phyloP scores from a whole-genome alignment of 2,113 vertebrate genomes.

The rabbit (Oryctolagus cuniculus) region DNA sequence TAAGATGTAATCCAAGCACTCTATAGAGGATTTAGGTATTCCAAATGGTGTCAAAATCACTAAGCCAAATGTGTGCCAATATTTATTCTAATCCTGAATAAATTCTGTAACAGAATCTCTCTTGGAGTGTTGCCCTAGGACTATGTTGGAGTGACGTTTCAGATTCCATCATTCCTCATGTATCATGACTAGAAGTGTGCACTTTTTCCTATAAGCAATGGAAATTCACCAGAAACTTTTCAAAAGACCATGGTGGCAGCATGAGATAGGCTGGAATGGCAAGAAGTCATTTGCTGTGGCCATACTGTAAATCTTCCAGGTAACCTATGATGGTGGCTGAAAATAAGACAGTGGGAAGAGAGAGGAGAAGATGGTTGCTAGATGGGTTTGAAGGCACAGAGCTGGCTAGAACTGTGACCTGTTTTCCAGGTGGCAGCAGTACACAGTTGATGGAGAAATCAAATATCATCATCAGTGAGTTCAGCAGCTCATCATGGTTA shows the following conservation, averaged over 20 bases:
- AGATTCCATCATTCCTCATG: neutral
- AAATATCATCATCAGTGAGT: neutral
- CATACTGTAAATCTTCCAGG: neutral
- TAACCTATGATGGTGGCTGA: neutral
- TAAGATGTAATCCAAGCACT: no score
- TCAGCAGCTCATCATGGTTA: neutral
- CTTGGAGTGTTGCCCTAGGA: neutral
- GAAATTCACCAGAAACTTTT: neutral
- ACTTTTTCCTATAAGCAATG: neutral
- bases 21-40: no score
- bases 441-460: neutral
- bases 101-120: neutral
- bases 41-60: no score
- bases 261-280: neutral
- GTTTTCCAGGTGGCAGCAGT: neutral
- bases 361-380: neutral
- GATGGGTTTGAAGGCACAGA: neutral
- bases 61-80: no score
- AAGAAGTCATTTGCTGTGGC: neutral
- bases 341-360: neutral
- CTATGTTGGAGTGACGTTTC: neutral
- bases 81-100: neutral
- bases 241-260: accelerated
- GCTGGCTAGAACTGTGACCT: accelerated
- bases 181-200: neutral